A percentile compares a stretch with the other conserved stretches of the same genome.
Evolutionary conservation across 2,888 invertebrate species (phyloP).

Genomic region (Eledone cirrhosa): DNA sequence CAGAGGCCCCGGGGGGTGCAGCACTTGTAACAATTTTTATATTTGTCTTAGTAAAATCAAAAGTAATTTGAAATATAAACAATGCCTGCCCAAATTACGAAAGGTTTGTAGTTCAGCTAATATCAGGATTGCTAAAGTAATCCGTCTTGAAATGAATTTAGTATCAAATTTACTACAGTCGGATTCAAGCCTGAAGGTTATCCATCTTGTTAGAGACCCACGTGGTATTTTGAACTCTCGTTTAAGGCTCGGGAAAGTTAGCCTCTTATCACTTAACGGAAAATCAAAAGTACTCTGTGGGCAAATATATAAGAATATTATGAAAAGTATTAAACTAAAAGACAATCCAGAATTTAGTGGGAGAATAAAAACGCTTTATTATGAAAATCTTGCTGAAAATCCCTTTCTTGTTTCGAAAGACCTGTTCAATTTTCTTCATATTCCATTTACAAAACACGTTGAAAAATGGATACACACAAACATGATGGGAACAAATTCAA

Average conservation of each 20-base stretch:
- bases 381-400: conserved; percentile 1
- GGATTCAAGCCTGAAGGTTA: conserved; percentile 36
- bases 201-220: conserved; percentile 42
- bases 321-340: background rate
- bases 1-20: background rate
- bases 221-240: conserved; percentile 36
- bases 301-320: background rate
- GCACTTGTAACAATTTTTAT: background rate
- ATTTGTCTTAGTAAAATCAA: background rate
- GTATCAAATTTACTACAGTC: conserved; percentile 31
- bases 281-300: background rate
- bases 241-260: background rate
- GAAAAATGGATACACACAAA: background rate
- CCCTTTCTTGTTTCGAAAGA: background rate
- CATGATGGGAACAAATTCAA: background rate
- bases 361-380: conserved; percentile 3
- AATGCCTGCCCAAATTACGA: conserved; percentile 29
- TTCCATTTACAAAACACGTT: conserved; percentile 10
- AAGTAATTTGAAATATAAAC: background rate
- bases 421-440: conserved; percentile 1
- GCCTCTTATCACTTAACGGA: background rate
- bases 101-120: conserved; percentile 26
- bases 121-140: conserved; percentile 35
- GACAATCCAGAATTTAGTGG: background rate
- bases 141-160: conserved; percentile 33